phyloP scores from a whole-genome alignment of 2,797 vertebrate species.

The Knipowitschia caucasica region DNA sequence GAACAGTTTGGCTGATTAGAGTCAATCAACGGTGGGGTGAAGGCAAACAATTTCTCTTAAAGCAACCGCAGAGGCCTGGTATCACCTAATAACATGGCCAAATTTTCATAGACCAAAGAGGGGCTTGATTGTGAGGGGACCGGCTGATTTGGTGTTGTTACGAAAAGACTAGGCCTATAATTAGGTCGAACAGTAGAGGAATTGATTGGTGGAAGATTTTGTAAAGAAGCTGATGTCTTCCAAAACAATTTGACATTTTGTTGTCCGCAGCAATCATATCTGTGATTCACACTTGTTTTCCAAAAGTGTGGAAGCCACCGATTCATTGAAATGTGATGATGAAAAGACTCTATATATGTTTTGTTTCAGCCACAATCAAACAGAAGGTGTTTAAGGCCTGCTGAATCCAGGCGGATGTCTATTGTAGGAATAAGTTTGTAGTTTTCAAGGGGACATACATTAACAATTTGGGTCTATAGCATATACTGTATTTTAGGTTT shows the following conservation, averaged over 20 bases:
- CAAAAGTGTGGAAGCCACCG: constrained; percentile 15
- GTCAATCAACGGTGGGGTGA: constrained; percentile 68
- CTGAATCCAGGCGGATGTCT: neutral
- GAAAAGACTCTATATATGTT: constrained; percentile 4
- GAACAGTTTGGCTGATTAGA: constrained; percentile 69
- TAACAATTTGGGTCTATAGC: too few relatives aligned
- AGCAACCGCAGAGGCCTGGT: constrained; percentile 49
- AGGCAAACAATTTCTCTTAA: constrained; percentile 49
- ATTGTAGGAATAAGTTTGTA: neutral
- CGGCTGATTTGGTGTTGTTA: constrained; percentile 63
- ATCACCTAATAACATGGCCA: constrained; percentile 60
- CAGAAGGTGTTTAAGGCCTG: neutral
- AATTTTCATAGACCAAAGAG: constrained; percentile 64
- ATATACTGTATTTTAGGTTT: too few relatives aligned
- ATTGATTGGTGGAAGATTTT: constrained; percentile 59
- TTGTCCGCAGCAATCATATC: constrained; percentile 48
- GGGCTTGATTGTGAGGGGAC: constrained; percentile 70
- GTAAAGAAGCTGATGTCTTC: constrained; percentile 63
- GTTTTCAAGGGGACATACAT: too few relatives aligned
- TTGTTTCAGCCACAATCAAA: neutral
- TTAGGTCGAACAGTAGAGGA: constrained; percentile 60
- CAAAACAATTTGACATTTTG: constrained; percentile 67
- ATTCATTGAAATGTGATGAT: constrained; percentile 35
- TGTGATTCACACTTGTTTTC: constrained; percentile 23
- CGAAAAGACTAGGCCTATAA: constrained; percentile 54